Evolutionary conservation across 2,888 invertebrate genomes (phyloP).

Genomic region (Napeogenes inachia): DNA sequence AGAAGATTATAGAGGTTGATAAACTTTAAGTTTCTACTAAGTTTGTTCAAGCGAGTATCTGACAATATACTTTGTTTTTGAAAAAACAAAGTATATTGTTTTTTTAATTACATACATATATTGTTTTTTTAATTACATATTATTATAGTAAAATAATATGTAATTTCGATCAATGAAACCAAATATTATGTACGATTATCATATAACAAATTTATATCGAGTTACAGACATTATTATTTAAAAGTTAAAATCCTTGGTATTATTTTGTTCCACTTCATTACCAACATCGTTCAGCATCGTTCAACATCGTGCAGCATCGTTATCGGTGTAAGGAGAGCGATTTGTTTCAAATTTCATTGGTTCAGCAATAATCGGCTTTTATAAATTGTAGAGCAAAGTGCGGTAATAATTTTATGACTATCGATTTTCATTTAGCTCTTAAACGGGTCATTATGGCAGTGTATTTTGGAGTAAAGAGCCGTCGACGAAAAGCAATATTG

Average conservation of each 20-base stretch:
- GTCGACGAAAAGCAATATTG: slow-evolving; percentile 66
- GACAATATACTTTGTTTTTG: neutral
- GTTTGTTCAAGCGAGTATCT: neutral
- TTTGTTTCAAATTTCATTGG: slow-evolving; percentile 17
- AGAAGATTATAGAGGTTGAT: slow-evolving; percentile 4
- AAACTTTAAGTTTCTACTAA: slow-evolving; percentile 3
- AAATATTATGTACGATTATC: too few species aligned
- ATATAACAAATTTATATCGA: too few species aligned
- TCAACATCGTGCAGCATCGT: neutral
- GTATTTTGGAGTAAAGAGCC: slow-evolving; percentile 61
- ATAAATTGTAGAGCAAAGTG: slow-evolving; percentile 31
- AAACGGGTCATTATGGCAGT: slow-evolving; percentile 67
- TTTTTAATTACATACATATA: too few species aligned
- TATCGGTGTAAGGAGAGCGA: neutral
- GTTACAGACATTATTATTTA: too few species aligned
- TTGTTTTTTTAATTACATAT: too few species aligned
- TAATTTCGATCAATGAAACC: too few species aligned
- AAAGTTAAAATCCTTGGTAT: neutral
- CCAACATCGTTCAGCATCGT: too few species aligned
- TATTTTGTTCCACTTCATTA: neutral
- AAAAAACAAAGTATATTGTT: too few species aligned
- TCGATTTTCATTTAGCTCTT: slow-evolving; percentile 70
- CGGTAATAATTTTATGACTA: slow-evolving; percentile 43
- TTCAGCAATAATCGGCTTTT: slow-evolving; percentile 22
- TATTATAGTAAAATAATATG: too few species aligned